A percentile compares a stretch with the other conserved stretches of the same genome.
Evolutionary conservation across 92 coral and sea anemone species (phyloP).

Genomic region (Palythoa caribaeorum): DNA sequence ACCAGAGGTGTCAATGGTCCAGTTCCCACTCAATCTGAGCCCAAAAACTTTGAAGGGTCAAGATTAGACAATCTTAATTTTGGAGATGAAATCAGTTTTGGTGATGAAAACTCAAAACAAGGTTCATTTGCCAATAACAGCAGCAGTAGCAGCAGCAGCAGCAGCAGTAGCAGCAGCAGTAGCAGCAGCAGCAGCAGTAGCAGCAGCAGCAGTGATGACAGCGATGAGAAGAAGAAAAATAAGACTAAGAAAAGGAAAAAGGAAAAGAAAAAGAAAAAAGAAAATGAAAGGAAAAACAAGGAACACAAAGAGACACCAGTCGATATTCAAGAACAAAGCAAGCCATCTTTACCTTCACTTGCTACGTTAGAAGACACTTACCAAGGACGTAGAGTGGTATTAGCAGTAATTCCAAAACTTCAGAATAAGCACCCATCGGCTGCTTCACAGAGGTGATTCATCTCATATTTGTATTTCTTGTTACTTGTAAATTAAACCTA

Average conservation of each 20-base stretch:
- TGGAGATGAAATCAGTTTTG: conserved; percentile 20
- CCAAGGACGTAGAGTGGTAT: conserved; percentile 67
- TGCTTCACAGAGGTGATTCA: conserved; percentile 82
- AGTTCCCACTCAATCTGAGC: conserved; percentile 17
- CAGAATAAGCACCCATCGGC: conserved; percentile 74
- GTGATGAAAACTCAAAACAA: background rate
- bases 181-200: background rate
- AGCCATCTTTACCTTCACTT: conserved; percentile 55
- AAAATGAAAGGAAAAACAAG: conserved; percentile 1
- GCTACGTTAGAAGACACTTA: conserved; percentile 75
- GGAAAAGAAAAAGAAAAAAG: background rate
- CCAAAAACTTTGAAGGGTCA: conserved; percentile 35
- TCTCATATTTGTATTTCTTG: background rate
- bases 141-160: background rate
- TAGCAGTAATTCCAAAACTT: conserved; percentile 77
- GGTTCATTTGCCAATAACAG: conserved; percentile 9
- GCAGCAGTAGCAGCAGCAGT: background rate
- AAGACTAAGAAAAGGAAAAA: conserved; percentile 25
- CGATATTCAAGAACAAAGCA: conserved; percentile 38
- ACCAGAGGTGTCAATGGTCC: background rate
- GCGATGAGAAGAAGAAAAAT: conserved; percentile 11
- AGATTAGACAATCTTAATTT: conserved; percentile 26
- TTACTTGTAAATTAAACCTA: no score
- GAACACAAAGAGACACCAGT: conserved; percentile 26
- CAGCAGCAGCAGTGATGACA: conserved; percentile 44